Base-by-base conservation (phyloP, 2,888 invertebrate genomes). In the Lamellibrachia satsuma region DNA sequence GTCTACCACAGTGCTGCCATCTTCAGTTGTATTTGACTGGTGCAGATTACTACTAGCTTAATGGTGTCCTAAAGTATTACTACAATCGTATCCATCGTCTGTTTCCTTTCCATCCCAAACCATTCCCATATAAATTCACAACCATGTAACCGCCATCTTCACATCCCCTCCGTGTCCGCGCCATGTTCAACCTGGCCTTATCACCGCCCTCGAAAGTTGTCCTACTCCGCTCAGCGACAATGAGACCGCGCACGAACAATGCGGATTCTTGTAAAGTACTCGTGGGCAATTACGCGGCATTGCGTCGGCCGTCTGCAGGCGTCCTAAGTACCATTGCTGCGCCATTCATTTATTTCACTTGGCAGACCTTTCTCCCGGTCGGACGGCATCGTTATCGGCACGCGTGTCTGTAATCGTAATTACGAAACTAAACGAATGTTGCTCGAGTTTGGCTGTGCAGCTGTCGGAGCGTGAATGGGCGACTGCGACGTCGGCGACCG, bases 391-490 rank as follows among this genome's bases (percentile, higher is more conserved):
- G 75, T 75, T 75, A 75, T 75, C 75, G 75, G 75, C 75, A 75
- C 75, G 75, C 75, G 75, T 75, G 75, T 22, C 75, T 75, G 75
- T 75, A 75, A 75, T 75, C 75, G 75, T 22, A 75, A 75, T 75
- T 75, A 75, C 75, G 75, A 75, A 75, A 75, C 75, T 75, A 75
- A 75, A 75, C 75, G 75, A n/a, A 75, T 75, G 75, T 75, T 15
- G 75, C 75, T 75, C n/a, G 75, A 75, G 75, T 11, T 22, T n/a
- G 75, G 75, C 75, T 22, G n/a, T n/a, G 6, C 75, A 75, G 15
- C 22, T 22, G 75, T 75, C 75, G 15, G 75, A 75, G 75, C 75
- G 75, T 75, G 75, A 75, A 75, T 75, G 22, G 75, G 75, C 75
- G 75, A n/a, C 75, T n/a, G 75, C 22, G 22, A 6, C n/a, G 75